These are phyloP conservation scores for Artibeus lituratus DNA, from an alignment of 2,797 vertebrate genomes.

Conservation along the genomic window DNA sequence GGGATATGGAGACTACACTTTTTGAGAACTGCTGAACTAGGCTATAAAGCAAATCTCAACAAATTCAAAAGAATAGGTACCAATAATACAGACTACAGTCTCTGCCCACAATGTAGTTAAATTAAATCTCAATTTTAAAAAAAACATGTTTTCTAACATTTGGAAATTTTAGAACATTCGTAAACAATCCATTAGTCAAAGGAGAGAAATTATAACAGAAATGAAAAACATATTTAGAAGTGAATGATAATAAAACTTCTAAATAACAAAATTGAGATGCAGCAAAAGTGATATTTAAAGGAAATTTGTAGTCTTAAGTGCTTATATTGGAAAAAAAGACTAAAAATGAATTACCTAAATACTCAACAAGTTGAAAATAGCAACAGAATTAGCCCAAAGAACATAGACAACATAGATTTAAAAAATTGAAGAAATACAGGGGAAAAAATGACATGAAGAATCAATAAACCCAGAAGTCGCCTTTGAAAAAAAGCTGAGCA, in stretches of 20 bases:
- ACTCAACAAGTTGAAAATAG: background rate
- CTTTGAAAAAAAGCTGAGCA: background rate
- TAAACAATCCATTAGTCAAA: background rate
- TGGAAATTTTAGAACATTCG: background rate
- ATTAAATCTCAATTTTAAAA: background rate
- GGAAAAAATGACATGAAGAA: background rate
- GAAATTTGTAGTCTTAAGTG: background rate
- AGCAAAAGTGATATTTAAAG: background rate
- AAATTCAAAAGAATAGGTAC: background rate
- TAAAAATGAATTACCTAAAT: background rate
- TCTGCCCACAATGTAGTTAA: background rate
- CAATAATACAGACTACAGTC: background rate
- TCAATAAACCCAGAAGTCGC: background rate
- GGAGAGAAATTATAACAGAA: background rate
- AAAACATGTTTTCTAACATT: background rate
- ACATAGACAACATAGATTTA: background rate
- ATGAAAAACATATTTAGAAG: background rate
- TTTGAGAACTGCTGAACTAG: background rate
- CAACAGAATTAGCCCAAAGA: background rate
- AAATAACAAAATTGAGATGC: background rate
- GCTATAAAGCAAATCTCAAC: background rate
- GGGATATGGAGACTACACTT: background rate
- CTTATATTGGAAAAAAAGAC: background rate
- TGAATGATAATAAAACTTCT: background rate
- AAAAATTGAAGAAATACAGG: background rate